Evolutionary conservation across 2,888 invertebrate species (phyloP), one percentile per base, ranked within the genome.

Genomic region (Euclidia mi): DNA sequence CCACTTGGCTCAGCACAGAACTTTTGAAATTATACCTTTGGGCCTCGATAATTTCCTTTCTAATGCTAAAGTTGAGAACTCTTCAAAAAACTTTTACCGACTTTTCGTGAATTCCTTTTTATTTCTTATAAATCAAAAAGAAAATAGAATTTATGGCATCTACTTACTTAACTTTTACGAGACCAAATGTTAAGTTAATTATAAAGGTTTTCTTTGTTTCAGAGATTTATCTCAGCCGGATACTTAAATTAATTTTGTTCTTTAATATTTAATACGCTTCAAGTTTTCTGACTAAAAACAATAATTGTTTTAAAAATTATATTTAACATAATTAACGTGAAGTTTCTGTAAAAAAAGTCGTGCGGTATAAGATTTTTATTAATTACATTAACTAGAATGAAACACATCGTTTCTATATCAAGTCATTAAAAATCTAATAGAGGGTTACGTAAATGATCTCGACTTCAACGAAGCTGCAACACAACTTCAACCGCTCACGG

Each of bases 21-120:
- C 84, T 90, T 88, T 76, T 70, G 68, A 84, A 88, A 87, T 90
- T 88, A 87, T 88, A 87, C 81, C 85, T 82, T 77, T 77, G 77
- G 75, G 78, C 82, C 71, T 79, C 82, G 80, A 87, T 89, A 88
- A 90, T 90, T 90, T 88, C 84, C 85, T 86, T 88, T 88, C 85
- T 89, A 89, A 90, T 84, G 82, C 79, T 75, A 63, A 87, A 90
- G 86, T 88, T 88, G 73, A 78, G 76, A 79, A 83, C 81, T 82
- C 81, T 81, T 84, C 79, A 78, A 80, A 84, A 72, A 88, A 83
- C 64, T 88, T 88, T 79, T 64, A 44, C 75, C 65, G 70, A 76
- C 76, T 80, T 79, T 79, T 77, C 68, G 73, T 77, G 76, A 81
- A 80, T 84, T 79, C 76, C 53, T 67, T 82, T 88, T 88, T 81